Percentiles rank a stretch among this genome's conserved stretches.
These are phyloP conservation scores for Noctuana brunneofusca DNA, from an alignment of 2,888 invertebrate species.

Conservation along the genomic window DNA sequence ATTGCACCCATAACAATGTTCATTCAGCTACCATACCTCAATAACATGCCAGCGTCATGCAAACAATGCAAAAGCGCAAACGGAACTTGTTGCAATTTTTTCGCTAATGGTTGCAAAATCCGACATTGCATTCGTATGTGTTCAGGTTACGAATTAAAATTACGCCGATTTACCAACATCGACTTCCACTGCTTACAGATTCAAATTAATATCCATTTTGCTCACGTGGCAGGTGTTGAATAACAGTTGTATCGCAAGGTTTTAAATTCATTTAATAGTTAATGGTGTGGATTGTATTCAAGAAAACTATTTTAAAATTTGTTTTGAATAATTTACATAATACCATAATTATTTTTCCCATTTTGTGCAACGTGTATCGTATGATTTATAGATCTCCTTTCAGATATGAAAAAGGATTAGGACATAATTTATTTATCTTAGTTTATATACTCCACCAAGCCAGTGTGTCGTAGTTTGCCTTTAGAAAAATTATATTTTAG, in stretches of 20 bases:
- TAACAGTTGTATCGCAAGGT: neutral
- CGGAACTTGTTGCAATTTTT: slow-evolving; percentile 29
- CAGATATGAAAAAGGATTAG: too few species aligned
- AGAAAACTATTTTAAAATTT: too few species aligned
- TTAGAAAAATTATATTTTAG: too few species aligned
- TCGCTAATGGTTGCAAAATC: slow-evolving; percentile 19
- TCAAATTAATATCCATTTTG: neutral
- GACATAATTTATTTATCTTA: too few species aligned
- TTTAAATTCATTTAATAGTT: neutral
- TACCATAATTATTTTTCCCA: too few species aligned
- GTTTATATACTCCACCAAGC: too few species aligned
- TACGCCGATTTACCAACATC: slow-evolving; percentile 18
- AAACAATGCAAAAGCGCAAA: slow-evolving; percentile 26
- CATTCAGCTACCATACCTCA: neutral
- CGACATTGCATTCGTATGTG: slow-evolving; percentile 15
- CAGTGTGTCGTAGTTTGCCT: too few species aligned
- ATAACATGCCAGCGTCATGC: slow-evolving; percentile 8
- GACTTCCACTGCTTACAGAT: slow-evolving; percentile 1
- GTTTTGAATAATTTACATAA: too few species aligned
- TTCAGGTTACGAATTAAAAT: slow-evolving; percentile 18
- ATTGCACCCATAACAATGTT: neutral
- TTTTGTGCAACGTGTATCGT: too few species aligned
- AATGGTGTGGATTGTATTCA: too few species aligned
- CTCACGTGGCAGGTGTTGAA: neutral
- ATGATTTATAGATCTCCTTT: too few species aligned